A percentile compares a stretch with the other conserved stretches of the same genome.
Conservation (phyloP, 2,113 vertebrate genomes). For the Bubalus kerabau region DNA sequence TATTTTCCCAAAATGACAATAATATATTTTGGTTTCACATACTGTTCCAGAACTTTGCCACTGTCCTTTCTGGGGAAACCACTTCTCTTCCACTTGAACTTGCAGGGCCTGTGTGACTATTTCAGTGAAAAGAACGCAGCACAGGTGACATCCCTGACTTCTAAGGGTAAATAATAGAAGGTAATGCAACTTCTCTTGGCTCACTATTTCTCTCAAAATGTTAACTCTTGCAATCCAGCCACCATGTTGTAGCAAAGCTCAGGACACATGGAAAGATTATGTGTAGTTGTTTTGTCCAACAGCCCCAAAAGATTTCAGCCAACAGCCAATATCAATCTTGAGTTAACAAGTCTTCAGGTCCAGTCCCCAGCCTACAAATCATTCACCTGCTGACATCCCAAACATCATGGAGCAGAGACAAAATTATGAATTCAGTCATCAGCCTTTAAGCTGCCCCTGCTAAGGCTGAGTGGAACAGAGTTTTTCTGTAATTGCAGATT, state of each 20-base stretch:
- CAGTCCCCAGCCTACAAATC: neutral
- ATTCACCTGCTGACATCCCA: neutral
- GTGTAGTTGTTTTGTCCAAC: neutral
- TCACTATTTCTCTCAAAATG: slow-evolving; percentile 1
- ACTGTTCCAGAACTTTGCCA: neutral
- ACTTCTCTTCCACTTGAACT: neutral
- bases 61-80: neutral
- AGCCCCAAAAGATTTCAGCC: neutral
- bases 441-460: neutral
- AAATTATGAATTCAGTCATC: neutral
- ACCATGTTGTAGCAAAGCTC: neutral
- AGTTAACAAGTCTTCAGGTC: neutral
- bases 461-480: neutral
- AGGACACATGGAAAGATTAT: neutral
- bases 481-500: neutral
- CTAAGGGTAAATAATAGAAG: neutral
- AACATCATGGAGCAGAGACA: neutral
- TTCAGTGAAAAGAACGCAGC: neutral
- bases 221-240: neutral
- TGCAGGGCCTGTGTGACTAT: neutral
- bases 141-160: neutral
- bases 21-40: neutral
- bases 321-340: neutral
- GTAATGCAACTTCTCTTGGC: neutral
- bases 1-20: neutral